Evolutionary conservation across 1,140 invertebrate species (phyloP), one percentile per base, ranked within the genome.

Genomic region (Idris sp.): DNA sequence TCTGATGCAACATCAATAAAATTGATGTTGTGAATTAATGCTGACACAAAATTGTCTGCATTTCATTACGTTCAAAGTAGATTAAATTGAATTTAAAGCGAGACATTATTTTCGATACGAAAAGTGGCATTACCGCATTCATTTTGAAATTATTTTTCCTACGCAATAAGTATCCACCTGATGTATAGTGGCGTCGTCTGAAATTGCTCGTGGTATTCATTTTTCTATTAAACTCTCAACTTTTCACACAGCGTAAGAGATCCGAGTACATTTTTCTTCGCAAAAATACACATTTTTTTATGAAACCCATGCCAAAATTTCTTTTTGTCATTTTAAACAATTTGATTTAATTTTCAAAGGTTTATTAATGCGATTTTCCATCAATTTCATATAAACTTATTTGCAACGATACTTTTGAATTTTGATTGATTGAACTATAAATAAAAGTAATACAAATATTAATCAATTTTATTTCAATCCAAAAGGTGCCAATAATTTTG

Each of bases 141-240:
- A 51, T 69, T 69, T 33, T 14, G 5, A 33, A 65, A 64, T 53
- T 18, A 58, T 68, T 43, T 58, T 53, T 68, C 44, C n/a, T 10
- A 8, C 14, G 35, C 48, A 64, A 53, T 64, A 53, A 64, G 26
- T 43, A 43, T 51, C 11, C 33, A 51, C 41, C 40, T 64, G 48
- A 64, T 64, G 28, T 49, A 62, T 62, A 31, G 19, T 9, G 25
- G 26, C 33, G 30, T 64, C 13, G 38, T 28, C 40, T 30, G 26
- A 53, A 53, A 64, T 53, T 44, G 46, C 44, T 64, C 14, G 14
- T 53, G 28, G 28, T 26, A 41, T 53, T 51, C 46, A 51, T 51
- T 53, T 64, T 62, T 44, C 30, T 53, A 44, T 64, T 43, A 53
- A 64, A 44, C 49, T 56, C 38, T 31, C 16, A 18, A 56, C 41